Percentiles rank a stretch among this genome's conserved stretches.
Evolutionary conservation across 2,888 invertebrate genomes (phyloP).

Genomic region (Microctonus aethiopoides): DNA sequence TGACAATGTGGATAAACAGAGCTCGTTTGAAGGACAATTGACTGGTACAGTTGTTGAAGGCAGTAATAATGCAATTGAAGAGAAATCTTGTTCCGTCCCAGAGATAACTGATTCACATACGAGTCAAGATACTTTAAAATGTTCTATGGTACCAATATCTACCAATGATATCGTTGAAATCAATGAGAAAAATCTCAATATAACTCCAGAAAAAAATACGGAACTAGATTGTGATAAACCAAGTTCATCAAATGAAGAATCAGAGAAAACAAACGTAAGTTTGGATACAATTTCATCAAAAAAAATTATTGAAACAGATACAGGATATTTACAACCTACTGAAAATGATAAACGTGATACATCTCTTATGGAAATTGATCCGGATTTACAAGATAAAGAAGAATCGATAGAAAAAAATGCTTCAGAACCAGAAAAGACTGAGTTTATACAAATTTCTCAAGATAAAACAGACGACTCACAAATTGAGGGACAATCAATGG

Average conservation of each 20-base stretch:
- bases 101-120: slow-evolving; percentile 47
- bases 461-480: slow-evolving; percentile 60
- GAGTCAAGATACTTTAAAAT: neutral
- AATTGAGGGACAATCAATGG: slow-evolving; percentile 58
- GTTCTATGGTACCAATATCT: neutral
- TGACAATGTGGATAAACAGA: slow-evolving; percentile 21
- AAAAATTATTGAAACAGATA: neutral
- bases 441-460: slow-evolving; percentile 62
- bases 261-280: slow-evolving; percentile 42
- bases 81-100: slow-evolving; percentile 52
- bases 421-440: slow-evolving; percentile 59
- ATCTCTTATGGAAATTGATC: slow-evolving; percentile 3
- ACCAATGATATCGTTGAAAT: slow-evolving; percentile 47
- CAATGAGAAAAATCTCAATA: slow-evolving; percentile 46
- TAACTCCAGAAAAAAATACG: slow-evolving; percentile 39
- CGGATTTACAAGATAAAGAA: slow-evolving; percentile 49
- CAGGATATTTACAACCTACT: neutral
- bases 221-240: slow-evolving; percentile 14
- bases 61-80: slow-evolving; percentile 31
- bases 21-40: neutral
- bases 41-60: neutral
- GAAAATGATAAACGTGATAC: neutral
- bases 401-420: slow-evolving; percentile 44
- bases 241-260: neutral
- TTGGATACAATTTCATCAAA: slow-evolving; percentile 47